Conservation (phyloP, 2,888 invertebrate species). For the Ischnura elegans region DNA sequence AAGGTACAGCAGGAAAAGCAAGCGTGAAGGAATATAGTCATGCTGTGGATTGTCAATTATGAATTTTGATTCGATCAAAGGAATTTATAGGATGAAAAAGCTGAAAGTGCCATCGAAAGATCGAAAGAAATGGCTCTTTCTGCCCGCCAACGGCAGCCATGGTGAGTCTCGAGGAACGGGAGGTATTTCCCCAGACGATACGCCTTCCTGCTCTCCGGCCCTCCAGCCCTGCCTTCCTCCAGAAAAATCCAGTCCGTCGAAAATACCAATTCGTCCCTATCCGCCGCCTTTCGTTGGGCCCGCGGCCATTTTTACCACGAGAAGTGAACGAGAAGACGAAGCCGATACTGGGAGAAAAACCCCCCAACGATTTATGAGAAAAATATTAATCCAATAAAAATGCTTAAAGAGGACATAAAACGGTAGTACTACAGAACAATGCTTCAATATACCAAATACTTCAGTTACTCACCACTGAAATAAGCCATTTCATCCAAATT, state of each 20-base stretch:
- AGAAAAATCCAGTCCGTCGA: constrained; percentile 36
- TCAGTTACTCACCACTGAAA: too few species aligned
- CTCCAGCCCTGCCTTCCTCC: neutral
- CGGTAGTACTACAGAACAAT: too few species aligned
- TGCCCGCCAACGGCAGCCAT: neutral
- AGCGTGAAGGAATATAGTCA: constrained; percentile 49
- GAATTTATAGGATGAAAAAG: constrained; percentile 54
- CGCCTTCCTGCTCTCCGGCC: neutral
- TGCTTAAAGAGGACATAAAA: too few species aligned
- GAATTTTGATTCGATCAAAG: constrained; percentile 19
- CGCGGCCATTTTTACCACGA: constrained; percentile 44
- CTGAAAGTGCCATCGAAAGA: constrained; percentile 27
- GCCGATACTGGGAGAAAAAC: neutral
- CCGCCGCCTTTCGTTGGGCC: neutral
- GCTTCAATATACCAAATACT: too few species aligned
- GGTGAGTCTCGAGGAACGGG: neutral
- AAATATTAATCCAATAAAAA: too few species aligned
- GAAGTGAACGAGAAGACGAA: neutral
- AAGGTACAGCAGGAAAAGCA: too few species aligned
- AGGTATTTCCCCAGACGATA: neutral
- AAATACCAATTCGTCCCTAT: neutral
- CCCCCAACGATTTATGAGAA: too few species aligned
- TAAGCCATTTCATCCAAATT: too few species aligned
- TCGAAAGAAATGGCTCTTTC: neutral
- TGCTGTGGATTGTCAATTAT: constrained; percentile 32